phyloP scores from a whole-genome alignment of 1,140 invertebrate genomes.

The Diachasma alloeum region DNA sequence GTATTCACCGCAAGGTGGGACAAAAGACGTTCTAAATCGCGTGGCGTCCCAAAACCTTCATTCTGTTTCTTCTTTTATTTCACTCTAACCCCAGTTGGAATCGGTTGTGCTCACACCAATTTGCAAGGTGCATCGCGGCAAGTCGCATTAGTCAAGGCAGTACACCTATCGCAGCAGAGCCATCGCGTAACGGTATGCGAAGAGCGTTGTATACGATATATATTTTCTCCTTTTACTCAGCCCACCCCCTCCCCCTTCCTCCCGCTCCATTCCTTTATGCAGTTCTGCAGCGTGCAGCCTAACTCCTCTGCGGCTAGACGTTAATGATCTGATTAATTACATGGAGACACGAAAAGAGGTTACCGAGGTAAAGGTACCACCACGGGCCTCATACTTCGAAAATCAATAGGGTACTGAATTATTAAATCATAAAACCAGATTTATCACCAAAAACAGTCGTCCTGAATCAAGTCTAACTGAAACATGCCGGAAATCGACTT shows the following conservation, averaged over 20 bases:
- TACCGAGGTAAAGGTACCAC: constrained; percentile 22
- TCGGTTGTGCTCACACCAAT: constrained; percentile 46
- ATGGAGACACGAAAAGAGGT: constrained; percentile 47
- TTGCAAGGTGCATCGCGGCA: constrained; percentile 61
- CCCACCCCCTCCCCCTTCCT: not conserved
- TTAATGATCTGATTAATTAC: constrained; percentile 64
- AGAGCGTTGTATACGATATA: constrained; percentile 43
- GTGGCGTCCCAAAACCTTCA: not conserved
- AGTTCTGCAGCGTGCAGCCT: constrained; percentile 29
- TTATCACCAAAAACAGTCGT: not conserved
- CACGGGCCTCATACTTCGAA: constrained; percentile 5
- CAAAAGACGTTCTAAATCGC: constrained; percentile 51
- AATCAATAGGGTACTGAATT: not conserved
- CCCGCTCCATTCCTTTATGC: constrained; percentile 17
- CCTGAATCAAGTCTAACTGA: too few species aligned
- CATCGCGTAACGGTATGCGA: constrained; percentile 62
- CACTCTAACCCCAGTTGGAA: constrained; percentile 12
- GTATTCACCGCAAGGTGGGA: constrained; percentile 40
- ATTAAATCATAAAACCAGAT: not conserved
- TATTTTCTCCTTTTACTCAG: constrained; percentile 37
- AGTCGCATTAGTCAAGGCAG: constrained; percentile 60
- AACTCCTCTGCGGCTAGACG: constrained; percentile 38
- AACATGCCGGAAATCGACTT: too few species aligned
- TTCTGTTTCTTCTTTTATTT: not conserved
- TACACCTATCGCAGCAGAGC: constrained; percentile 55